These are phyloP conservation scores for Falco rusticolus DNA, from an alignment of 2,797 vertebrate genomes.

Conservation along the genomic window DNA sequence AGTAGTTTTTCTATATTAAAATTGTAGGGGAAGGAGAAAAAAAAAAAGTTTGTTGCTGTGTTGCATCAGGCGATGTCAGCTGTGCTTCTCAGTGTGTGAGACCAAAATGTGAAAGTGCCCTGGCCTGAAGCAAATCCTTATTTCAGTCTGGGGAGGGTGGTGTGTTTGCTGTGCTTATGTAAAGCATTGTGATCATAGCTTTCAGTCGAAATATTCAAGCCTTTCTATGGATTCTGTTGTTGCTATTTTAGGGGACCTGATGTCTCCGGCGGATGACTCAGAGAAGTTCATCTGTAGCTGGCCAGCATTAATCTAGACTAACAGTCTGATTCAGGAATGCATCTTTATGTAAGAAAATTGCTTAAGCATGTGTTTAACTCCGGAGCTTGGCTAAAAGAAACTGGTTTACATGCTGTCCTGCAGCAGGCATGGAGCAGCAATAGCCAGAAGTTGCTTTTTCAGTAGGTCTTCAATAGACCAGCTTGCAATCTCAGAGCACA, in stretches of 20 bases:
- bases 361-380: neutral
- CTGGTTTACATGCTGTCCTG: neutral
- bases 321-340: neutral
- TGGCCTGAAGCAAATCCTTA: neutral
- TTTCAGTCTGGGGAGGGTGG: neutral
- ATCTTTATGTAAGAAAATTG: neutral
- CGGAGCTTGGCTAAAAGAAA: neutral
- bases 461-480: neutral
- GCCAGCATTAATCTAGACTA: slow-evolving; percentile 40
- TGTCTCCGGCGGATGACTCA: slow-evolving; percentile 61
- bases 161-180: neutral
- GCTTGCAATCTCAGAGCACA: fast-evolving
- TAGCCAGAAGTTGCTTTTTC: neutral
- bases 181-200: slow-evolving; percentile 17
- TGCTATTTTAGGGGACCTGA: slow-evolving; percentile 64
- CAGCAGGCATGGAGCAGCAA: fast-evolving
- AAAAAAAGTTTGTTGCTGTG: neutral
- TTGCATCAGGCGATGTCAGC: neutral
- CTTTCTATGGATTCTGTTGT: slow-evolving; percentile 46
- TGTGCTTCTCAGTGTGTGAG: fast-evolving
- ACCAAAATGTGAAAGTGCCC: neutral
- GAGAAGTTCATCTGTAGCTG: slow-evolving; percentile 53
- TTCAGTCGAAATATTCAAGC: slow-evolving; percentile 3
- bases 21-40: neutral
- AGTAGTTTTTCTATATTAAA: neutral